phyloP scores from a whole-genome alignment of 2,113 vertebrate species.

The Hassar affinis region DNA sequence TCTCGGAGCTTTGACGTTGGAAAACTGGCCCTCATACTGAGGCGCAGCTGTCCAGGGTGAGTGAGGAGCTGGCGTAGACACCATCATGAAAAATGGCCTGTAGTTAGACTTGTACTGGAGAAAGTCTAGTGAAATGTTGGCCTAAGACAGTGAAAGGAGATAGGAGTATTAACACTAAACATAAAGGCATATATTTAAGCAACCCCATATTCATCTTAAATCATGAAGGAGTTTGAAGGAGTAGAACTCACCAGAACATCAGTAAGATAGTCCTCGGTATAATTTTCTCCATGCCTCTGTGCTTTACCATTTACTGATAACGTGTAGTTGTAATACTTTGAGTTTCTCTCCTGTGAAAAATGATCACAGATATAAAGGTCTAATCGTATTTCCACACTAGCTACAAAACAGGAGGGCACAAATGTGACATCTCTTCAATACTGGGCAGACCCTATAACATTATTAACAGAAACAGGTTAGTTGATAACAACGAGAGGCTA shows the following conservation, averaged over 20 bases:
- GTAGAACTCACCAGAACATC: conserved; percentile 86
- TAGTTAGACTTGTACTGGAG: conserved; percentile 87
- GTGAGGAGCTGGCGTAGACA: conserved; percentile 92
- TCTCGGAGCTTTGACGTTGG: conserved; percentile 83
- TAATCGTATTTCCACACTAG: background rate
- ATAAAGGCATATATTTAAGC: background rate
- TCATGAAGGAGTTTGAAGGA: background rate
- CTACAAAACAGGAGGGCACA: background rate
- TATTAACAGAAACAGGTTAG: background rate
- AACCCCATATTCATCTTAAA: background rate
- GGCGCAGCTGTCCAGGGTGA: conserved; percentile 93
- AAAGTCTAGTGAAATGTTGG: conserved; percentile 92
- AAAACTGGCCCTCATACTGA: conserved; percentile 85
- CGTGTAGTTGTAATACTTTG: conserved; percentile 97
- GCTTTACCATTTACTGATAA: conserved; percentile 91
- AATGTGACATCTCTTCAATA: background rate
- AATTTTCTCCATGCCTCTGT: conserved; percentile 84
- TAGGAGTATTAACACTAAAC: background rate
- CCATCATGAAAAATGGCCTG: conserved; percentile 97
- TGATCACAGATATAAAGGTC: background rate
- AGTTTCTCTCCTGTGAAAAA: conserved; percentile 87
- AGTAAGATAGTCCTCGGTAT: conserved; percentile 92
- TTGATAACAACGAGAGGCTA: background rate
- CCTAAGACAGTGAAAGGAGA: conserved; percentile 68
- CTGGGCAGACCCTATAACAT: background rate